Evolutionary conservation across 2,797 vertebrate species (phyloP), one percentile per base, ranked within the genome.

Genomic region (Cuculus canorus): DNA sequence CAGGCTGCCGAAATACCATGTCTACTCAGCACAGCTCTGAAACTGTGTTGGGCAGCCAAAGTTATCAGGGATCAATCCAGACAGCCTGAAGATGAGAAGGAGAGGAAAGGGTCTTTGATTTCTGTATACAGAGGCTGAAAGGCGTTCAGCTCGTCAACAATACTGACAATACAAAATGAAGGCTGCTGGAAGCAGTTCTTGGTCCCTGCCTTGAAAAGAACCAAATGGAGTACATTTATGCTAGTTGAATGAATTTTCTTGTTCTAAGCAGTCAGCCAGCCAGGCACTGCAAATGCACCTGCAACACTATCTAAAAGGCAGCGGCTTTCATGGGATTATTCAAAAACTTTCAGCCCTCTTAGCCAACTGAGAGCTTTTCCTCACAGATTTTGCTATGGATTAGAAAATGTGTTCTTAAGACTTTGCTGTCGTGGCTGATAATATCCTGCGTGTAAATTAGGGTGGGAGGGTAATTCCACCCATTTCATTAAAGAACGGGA

Each of bases 81-180:
- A 27, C 22, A 57, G 39, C n/a, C 59, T 66, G 41, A 53, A 66
- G 37, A 9, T 37, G 17, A 47, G 30, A 43, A 45, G 28, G 28
- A 73, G 45, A 64, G n/a, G 68, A 57, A 71, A 63, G 23, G 37
- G 41, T 30, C 24, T 60, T 72, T 64, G 63, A 32, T 71, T 76
- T 80, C 25, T 35, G 39, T 56, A 30, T 19, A 48, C 5, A 35
- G 63, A 79, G 17, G 37, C 59, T 69, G 84, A 83, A 85, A 86
- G 41, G 30, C 71, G 88, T 89, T 72, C 47, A 83, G 65, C 32
- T 78, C 7, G 5, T n/a, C 19, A 68, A 70, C 66, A 81, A 63
- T n/a, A 65, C 37, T 37, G 77, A 71, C 43, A 72, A 84, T n/a
- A 92, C 35, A 80, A 95, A 97, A 72, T 80, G 79, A 96, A 97